A percentile compares a stretch with the other conserved stretches of the same genome.
Evolutionary conservation across 2,888 invertebrate species (phyloP).

Genomic region (Netelia virgata): DNA sequence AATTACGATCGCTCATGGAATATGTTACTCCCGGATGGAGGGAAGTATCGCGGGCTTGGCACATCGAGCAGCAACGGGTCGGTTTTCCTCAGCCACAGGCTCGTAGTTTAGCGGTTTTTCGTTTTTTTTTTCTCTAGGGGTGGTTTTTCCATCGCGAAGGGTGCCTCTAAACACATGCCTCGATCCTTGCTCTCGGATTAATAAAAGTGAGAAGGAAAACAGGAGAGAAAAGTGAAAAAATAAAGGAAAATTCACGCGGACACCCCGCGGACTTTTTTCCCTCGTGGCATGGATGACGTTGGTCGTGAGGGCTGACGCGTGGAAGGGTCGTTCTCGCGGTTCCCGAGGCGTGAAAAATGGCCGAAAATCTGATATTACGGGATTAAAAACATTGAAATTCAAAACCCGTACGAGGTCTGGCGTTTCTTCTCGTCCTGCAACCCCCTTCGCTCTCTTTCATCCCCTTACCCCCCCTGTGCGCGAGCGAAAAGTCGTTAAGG

Average conservation of each 20-base stretch:
- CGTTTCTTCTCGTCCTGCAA: conserved; percentile 30
- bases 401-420: conserved; percentile 81
- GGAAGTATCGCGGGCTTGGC: conserved; percentile 29
- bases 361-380: conserved; percentile 84
- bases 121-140: conserved; percentile 1
- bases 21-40: conserved; percentile 61
- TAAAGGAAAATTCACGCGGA: conserved; percentile 80
- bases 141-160: conserved; percentile 54
- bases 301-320: conserved; percentile 72
- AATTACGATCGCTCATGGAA: conserved; percentile 67
- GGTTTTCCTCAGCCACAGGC: not conserved
- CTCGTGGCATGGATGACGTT: conserved; percentile 27
- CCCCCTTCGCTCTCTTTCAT: conserved; percentile 48
- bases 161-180: conserved; percentile 67
- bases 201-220: conserved; percentile 61
- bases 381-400: conserved; percentile 85
- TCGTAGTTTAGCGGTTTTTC: conserved; percentile 6
- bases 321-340: conserved; percentile 63
- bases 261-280: conserved; percentile 63
- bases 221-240: conserved; percentile 76
- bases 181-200: conserved; percentile 54
- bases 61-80: conserved; percentile 38
- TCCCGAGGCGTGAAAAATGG: conserved; percentile 83
- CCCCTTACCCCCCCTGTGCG: conserved; percentile 71
- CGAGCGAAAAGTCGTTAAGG: conserved; percentile 84